Evolutionary conservation across 2,888 invertebrate genomes (phyloP).

Genomic region (Leptura quadrifasciata): DNA sequence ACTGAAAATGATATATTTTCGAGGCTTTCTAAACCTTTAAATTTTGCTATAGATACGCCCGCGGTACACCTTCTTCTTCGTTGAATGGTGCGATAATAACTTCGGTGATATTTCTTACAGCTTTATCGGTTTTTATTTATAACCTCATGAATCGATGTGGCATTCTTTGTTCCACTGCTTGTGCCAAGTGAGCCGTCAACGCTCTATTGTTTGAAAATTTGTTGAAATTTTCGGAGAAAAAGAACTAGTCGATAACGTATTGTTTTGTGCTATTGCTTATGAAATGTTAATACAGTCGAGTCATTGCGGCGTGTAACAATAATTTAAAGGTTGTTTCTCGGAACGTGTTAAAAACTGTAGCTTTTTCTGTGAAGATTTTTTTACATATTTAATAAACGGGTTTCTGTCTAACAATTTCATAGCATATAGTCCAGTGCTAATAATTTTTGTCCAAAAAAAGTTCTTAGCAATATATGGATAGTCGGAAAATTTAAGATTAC

Average conservation of each 20-base stretch:
- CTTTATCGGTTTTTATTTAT: slow-evolving; percentile 43
- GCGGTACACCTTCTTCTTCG: background rate
- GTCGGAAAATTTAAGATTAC: no score
- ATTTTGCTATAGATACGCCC: background rate
- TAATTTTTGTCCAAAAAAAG: no score
- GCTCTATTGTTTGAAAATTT: slow-evolving; percentile 43
- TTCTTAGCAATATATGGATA: no score
- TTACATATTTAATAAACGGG: background rate
- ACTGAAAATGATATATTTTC: background rate
- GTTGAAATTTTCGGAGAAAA: slow-evolving; percentile 39
- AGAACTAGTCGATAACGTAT: slow-evolving; percentile 20
- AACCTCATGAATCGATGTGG: slow-evolving; percentile 27
- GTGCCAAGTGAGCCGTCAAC: slow-evolving; percentile 45
- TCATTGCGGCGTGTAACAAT: slow-evolving; percentile 14
- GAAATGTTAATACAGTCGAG: slow-evolving; percentile 5
- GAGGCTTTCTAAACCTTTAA: background rate
- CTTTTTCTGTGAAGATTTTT: background rate
- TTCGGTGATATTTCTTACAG: slow-evolving; percentile 22
- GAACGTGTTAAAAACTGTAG: background rate
- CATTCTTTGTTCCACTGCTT: slow-evolving; percentile 35
- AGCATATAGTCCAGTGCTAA: no score
- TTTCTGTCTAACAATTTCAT: no score
- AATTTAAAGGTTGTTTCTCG: background rate
- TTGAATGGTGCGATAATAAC: slow-evolving; percentile 25
- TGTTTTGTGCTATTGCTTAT: slow-evolving; percentile 16